Evolutionary conservation across 2,113 vertebrate genomes (phyloP).

Genomic region (Desmodus rotundus): DNA sequence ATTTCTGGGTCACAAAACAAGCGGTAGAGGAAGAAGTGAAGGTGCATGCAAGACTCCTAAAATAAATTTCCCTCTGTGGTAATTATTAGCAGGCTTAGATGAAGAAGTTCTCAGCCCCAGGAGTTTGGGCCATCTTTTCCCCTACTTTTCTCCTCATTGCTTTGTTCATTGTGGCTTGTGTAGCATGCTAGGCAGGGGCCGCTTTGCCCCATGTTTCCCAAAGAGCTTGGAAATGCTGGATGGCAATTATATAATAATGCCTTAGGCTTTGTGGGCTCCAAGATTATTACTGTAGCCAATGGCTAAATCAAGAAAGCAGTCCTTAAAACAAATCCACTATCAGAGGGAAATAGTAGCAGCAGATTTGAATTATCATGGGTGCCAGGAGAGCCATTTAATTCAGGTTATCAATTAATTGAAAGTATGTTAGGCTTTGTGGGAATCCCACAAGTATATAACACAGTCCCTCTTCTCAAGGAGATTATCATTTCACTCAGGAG

Average conservation of each 20-base stretch:
- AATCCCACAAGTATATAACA: background rate
- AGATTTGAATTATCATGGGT: background rate
- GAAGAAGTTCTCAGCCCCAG: constrained; percentile 13
- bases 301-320: background rate
- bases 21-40: constrained; percentile 58
- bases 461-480: background rate
- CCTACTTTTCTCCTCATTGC: background rate
- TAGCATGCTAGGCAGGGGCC: background rate
- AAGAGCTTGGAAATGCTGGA: constrained; percentile 35
- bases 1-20: constrained; percentile 72
- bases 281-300: constrained; percentile 11
- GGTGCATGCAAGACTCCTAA: constrained; percentile 43
- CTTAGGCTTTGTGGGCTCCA: constrained; percentile 14
- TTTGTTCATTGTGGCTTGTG: background rate
- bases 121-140: background rate
- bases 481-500: background rate
- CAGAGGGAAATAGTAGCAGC: background rate
- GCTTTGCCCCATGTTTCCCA: background rate
- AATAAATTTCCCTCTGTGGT: constrained; percentile 45
- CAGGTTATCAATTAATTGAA: background rate
- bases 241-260: constrained; percentile 38
- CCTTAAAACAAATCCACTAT: constrained; percentile 10
- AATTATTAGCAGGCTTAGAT: constrained; percentile 43
- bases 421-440: background rate
- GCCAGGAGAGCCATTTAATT: background rate